Evolutionary conservation across 2,113 vertebrate species (phyloP).

Genomic region (Kryptolebias marmoratus): DNA sequence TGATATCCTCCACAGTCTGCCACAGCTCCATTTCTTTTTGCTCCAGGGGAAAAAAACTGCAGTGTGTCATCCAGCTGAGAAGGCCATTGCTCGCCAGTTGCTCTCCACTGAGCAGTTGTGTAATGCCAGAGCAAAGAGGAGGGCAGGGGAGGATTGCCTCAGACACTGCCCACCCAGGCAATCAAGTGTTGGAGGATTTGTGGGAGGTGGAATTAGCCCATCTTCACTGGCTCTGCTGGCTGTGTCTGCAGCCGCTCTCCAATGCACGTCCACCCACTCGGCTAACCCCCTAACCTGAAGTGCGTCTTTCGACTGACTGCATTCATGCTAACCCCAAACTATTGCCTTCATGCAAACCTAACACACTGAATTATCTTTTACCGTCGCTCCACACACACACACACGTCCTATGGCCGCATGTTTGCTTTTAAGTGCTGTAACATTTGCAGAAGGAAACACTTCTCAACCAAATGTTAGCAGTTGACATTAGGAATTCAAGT

Average conservation of each 20-base stretch:
- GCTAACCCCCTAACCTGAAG: slow-evolving; percentile 60
- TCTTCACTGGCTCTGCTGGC: slow-evolving; percentile 63
- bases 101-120: slow-evolving; percentile 71
- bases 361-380: slow-evolving; percentile 40
- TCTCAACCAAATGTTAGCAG: neutral
- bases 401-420: neutral
- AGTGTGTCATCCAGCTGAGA: slow-evolving; percentile 72
- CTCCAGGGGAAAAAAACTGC: slow-evolving; percentile 58
- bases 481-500: slow-evolving; percentile 20
- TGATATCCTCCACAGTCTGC: slow-evolving; percentile 53
- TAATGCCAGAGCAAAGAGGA: slow-evolving; percentile 72
- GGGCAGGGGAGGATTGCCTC: slow-evolving; percentile 72
- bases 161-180: slow-evolving; percentile 75
- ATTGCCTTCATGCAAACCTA: slow-evolving; percentile 45
- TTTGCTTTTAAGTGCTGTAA: slow-evolving; percentile 21
- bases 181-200: slow-evolving; percentile 78
- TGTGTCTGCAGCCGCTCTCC: slow-evolving; percentile 61
- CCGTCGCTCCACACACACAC: slow-evolving; percentile 31
- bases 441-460: slow-evolving; percentile 1
- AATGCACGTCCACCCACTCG: slow-evolving; percentile 72
- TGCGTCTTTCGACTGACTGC: slow-evolving; percentile 63
- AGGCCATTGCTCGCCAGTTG: slow-evolving; percentile 72
- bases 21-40: slow-evolving; percentile 62
- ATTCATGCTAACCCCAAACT: slow-evolving; percentile 33
- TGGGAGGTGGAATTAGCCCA: slow-evolving; percentile 74